Evolutionary conservation across 2,888 invertebrate genomes (phyloP), one percentile per base, ranked within the genome.

Genomic region (Lobophora halterata): DNA sequence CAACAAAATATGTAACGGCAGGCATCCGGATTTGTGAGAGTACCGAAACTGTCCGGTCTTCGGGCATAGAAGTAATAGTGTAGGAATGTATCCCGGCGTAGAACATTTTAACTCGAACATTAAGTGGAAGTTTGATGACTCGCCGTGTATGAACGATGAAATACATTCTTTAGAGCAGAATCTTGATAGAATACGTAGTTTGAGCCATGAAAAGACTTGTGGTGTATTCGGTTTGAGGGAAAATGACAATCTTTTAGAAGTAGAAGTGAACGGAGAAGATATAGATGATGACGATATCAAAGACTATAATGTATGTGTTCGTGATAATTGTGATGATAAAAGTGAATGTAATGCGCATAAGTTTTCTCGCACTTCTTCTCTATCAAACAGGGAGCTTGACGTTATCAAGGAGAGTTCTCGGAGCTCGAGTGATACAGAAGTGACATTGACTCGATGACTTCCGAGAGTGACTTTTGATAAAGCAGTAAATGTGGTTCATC

Each of bases 11-110:
- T 88, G 88, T 61, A 88, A 86, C 42, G 82, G 85, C 9, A 66
- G 88, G 46, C 87, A 87, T 54, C 85, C 86, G 32, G 88, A 88
- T 51, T 88, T 88, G 88, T 88, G 88, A 88, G 88, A 88, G 52
- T 88, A 72, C 67, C 81, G 79, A 61, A 83, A 82, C 55, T 87
- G 87, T 63, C 87, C 86, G 81, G 78, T 86, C 49, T 80, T 83
- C 79, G 88, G 88, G 74, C 87, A 87, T 60, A 86, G 87, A 77
- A 88, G 88, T 54, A 87, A 87, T 77, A 88, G 88, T 55, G 70
- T 87, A 68, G 76, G 83, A 26, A 71, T 86, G 58, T 87, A 85
- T 55, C 83, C 87, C 3, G 80, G 82, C n/a, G 65, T 85, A 13
- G 88, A 87, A 65, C 83, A 83, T 61, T 87, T 88, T 56, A 86